Base-by-base conservation (phyloP, 2,888 invertebrate species). In the Conus canariensis region DNA sequence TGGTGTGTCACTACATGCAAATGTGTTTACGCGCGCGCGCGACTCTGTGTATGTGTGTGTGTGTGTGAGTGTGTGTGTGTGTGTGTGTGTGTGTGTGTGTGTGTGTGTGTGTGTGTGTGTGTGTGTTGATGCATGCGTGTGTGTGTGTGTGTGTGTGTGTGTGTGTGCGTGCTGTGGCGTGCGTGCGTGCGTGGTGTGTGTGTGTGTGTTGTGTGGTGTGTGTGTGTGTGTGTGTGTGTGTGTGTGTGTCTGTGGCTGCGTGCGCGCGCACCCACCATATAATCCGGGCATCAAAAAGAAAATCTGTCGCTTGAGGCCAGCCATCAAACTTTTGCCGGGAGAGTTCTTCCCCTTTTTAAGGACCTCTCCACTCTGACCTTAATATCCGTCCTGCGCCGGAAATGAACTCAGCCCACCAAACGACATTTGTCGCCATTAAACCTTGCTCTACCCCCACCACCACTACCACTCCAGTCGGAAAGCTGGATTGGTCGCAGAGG, bases 301-400 rank as follows among this genome's bases (percentile, higher is more conserved):
- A 83, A 83, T 22, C 82, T 56, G 12, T 58, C 82, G 56, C 56
- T 58, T 83, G 58, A 83, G 82, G 82, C 58, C 58, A 58, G 77
- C 77, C 82, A 83, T 56, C 58, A 58, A 83, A 56, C 19, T 58
- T 83, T 16, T 64, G 58, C 58, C 82, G 58, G 22, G 56, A 83
- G 82, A 83, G 85, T 85, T 86, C 67, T 86, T 64, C 67, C 86
- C 60, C 60, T 30, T 45, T 86, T 86, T 86, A 64, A 64, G 12
- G 60, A 67, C 30, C 85, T 67, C 85, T 85, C 85, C 70, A 56
- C 70, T 83, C 82, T 88, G 64, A 82, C 85, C 85, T 89, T 89
- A 83, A 89, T 89, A 89, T 89, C 89, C 89, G 89, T 59, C 64
- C 16, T 85, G 70, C 67, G 70, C 85, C 85, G 89, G 89, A 89